phyloP scores from a whole-genome alignment of 2,797 vertebrate genomes.

The Spizella passerina region DNA sequence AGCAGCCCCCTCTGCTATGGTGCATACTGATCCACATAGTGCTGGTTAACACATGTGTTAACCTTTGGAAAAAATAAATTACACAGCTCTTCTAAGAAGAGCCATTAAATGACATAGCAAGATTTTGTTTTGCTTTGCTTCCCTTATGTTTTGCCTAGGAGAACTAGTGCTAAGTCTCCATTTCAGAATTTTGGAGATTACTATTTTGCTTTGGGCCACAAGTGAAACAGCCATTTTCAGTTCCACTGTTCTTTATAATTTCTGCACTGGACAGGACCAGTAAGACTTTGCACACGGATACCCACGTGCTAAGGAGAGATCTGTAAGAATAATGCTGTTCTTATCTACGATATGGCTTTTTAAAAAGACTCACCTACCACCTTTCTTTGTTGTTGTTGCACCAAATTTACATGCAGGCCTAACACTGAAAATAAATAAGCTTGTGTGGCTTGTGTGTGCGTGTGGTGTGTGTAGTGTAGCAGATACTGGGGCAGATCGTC shows the following conservation, averaged over 20 bases:
- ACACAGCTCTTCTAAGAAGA: neutral
- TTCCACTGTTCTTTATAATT: neutral
- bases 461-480: neutral
- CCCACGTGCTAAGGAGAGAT: neutral
- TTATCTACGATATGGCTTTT: neutral
- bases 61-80: neutral
- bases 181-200: neutral
- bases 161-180: neutral
- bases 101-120: neutral
- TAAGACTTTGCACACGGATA: neutral
- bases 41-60: neutral
- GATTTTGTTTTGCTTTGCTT: neutral
- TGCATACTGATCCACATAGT: neutral
- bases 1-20: neutral
- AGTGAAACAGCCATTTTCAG: neutral
- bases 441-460: neutral
- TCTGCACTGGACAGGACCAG: neutral
- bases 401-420: constrained; percentile 16
- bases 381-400: neutral
- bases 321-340: neutral
- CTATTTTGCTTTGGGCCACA: neutral
- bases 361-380: neutral
- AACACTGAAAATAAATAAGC: constrained; percentile 31
- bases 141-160: neutral
- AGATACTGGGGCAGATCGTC: constrained; percentile 62